Evolutionary conservation across 2,797 vertebrate species (phyloP).

Genomic region (Aplochiton taeniatus): DNA sequence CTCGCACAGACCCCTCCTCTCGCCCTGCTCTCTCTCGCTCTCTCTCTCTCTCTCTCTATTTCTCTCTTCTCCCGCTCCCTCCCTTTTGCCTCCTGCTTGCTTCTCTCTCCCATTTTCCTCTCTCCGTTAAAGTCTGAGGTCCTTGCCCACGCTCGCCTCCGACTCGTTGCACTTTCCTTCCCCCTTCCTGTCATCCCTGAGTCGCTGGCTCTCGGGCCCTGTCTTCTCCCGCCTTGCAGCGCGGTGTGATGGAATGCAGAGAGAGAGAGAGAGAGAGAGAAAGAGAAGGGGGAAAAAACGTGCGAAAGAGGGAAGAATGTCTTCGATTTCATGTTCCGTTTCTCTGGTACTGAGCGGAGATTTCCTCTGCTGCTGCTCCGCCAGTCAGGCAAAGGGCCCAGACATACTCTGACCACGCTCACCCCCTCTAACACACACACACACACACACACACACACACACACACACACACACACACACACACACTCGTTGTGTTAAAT

Average conservation of each 20-base stretch:
- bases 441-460: constrained; percentile 6
- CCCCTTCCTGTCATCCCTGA: background rate
- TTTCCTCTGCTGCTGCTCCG: constrained; percentile 16
- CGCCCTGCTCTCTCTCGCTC: constrained; percentile 14
- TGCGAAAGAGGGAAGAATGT: constrained; percentile 42
- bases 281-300: constrained; percentile 31
- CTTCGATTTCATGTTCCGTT: constrained; percentile 44
- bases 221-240: constrained; percentile 11
- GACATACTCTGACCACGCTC: constrained; percentile 2
- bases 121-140: constrained; percentile 10
- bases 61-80: constrained; percentile 58
- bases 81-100: constrained; percentile 34
- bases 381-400: constrained; percentile 5
- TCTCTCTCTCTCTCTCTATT: background rate
- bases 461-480: constrained; percentile 15
- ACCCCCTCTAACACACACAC: background rate
- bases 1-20: constrained; percentile 45
- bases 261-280: constrained; percentile 18
- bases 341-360: constrained; percentile 38
- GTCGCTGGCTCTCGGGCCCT: background rate
- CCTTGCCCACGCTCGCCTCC: constrained; percentile 8
- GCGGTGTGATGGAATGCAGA: constrained; percentile 40
- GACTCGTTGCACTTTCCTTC: constrained; percentile 1
- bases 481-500: background rate
- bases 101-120: constrained; percentile 39